Evolutionary conservation across 2,797 vertebrate genomes (phyloP).

Genomic region (Eulemur albifrons): DNA sequence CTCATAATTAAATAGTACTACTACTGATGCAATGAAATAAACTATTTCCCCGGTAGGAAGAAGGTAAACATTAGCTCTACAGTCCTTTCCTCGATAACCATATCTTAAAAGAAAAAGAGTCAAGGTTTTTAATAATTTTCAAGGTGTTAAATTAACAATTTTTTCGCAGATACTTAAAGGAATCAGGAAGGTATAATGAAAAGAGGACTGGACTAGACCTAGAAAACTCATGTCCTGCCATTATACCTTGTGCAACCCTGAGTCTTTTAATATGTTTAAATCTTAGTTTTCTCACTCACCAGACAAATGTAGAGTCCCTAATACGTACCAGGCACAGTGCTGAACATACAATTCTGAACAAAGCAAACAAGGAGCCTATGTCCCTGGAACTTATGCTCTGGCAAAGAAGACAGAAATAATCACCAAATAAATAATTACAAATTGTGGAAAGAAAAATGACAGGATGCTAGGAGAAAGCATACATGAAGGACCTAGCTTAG

Average conservation of each 20-base stretch:
- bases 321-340: neutral
- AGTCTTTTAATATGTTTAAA: neutral
- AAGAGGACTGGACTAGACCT: neutral
- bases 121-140: slow-evolving; percentile 76
- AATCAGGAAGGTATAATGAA: neutral
- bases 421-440: neutral
- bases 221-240: neutral
- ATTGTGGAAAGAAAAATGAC: neutral
- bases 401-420: slow-evolving; percentile 1
- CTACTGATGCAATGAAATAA: slow-evolving; percentile 97
- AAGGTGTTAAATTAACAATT: neutral
- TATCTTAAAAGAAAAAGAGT: slow-evolving; percentile 86
- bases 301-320: neutral
- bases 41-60: slow-evolving; percentile 97
- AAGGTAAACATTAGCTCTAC: slow-evolving; percentile 96
- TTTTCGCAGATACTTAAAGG: neutral
- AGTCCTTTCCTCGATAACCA: slow-evolving; percentile 96
- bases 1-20: slow-evolving; percentile 96
- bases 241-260: neutral
- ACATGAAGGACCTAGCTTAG: neutral
- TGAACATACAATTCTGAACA: neutral
- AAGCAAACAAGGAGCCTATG: neutral
- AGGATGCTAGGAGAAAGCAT: neutral
- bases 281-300: neutral
- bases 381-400: neutral